Evolutionary conservation across 1,140 invertebrate genomes (phyloP).

Genomic region (Heliconius hewitsoni): DNA sequence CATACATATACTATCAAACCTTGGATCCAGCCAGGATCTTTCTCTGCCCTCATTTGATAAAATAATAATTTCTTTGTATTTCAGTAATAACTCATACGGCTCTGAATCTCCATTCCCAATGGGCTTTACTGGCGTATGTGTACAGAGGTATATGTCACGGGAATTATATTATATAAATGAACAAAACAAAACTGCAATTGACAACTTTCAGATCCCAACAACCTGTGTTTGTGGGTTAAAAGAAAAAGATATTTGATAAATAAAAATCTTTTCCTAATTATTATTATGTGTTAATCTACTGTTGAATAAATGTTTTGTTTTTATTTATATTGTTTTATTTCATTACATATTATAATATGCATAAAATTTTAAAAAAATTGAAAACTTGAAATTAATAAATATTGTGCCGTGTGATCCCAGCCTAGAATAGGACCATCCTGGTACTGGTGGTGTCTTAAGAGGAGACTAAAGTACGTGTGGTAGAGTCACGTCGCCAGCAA

Average conservation of each 20-base stretch:
- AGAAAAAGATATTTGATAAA: not conserved
- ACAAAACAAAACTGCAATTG: not conserved
- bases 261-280: not conserved
- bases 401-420: no score
- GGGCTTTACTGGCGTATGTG: not conserved
- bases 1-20: no score
- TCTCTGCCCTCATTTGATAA: not conserved
- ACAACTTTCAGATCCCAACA: not conserved
- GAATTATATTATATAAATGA: slow-evolving; percentile 9
- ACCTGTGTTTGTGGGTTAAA: not conserved
- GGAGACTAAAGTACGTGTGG: no score
- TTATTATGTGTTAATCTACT: not conserved
- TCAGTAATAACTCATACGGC: not conserved
- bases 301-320: not conserved
- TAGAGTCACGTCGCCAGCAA: no score
- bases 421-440: no score
- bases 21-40: not conserved
- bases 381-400: no score
- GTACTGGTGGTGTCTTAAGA: no score
- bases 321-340: not conserved
- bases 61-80: not conserved
- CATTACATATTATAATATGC: not conserved
- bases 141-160: not conserved
- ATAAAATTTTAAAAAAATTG: no score
- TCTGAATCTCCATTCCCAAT: not conserved